These are phyloP conservation scores for Corapipo altera DNA, from an alignment of 2,113 vertebrate species.

Conservation along the genomic window DNA sequence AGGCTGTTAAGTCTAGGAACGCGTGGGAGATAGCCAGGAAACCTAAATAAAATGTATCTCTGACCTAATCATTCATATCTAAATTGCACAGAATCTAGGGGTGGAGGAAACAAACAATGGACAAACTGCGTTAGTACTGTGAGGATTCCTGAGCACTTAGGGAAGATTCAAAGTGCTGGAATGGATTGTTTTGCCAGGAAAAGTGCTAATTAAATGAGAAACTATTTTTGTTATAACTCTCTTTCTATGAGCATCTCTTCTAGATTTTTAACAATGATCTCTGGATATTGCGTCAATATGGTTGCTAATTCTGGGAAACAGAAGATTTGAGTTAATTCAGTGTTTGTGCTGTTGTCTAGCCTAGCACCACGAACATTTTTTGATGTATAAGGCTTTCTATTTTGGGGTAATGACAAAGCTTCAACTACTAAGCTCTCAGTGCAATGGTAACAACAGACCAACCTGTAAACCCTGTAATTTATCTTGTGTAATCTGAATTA, in stretches of 20 bases:
- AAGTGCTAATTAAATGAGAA: not conserved
- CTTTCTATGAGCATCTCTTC: not conserved
- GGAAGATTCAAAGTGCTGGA: not conserved
- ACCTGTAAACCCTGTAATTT: not conserved
- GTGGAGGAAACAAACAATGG: not conserved
- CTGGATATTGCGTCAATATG: not conserved
- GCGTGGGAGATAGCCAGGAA: not conserved
- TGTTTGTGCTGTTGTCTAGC: not conserved
- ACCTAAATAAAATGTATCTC: not conserved
- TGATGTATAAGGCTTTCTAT: not conserved
- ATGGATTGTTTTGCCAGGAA: not conserved
- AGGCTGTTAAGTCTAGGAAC: not conserved
- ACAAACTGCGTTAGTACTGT: not conserved
- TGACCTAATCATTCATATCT: not conserved
- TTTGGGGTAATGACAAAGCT: not conserved
- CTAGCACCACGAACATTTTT: not conserved
- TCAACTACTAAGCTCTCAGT: not conserved
- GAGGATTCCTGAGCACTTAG: not conserved
- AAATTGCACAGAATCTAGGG: not conserved
- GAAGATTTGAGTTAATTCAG: not conserved
- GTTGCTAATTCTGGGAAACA: not conserved
- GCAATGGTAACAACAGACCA: not conserved
- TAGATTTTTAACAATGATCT: not conserved
- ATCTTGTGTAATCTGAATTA: not conserved
- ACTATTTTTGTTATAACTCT: not conserved